A percentile compares a stretch with the other conserved stretches of the same genome.
Conservation (phyloP, 2,888 invertebrate genomes). For the Villa cingulata region DNA sequence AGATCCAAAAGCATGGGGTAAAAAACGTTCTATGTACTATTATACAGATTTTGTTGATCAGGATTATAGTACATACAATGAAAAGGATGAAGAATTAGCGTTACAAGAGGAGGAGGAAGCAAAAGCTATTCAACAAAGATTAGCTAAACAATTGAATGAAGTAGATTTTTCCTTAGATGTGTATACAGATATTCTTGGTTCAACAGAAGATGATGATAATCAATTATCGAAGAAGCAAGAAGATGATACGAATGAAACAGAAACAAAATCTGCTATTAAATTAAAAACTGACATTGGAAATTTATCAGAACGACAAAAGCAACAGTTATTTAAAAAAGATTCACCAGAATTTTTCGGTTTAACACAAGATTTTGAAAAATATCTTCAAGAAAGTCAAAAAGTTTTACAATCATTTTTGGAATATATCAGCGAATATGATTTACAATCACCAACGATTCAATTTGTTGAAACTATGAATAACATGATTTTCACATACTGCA, state of each 20-base stretch:
- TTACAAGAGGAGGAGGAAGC: conserved; percentile 76
- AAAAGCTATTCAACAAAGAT: conserved; percentile 59
- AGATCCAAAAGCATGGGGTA: conserved; percentile 79
- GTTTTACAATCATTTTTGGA: conserved; percentile 53
- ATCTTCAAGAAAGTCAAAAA: conserved; percentile 49
- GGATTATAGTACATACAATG: conserved; percentile 47
- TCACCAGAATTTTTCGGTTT: conserved; percentile 75
- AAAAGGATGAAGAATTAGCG: conserved; percentile 53
- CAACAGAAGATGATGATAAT: neutral
- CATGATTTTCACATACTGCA: conserved; percentile 64
- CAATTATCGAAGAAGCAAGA: conserved; percentile 18
- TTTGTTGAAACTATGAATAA: conserved; percentile 59
- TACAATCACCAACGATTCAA: conserved; percentile 52
- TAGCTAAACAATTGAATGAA: conserved; percentile 64
- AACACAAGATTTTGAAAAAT: conserved; percentile 63
- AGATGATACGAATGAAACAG: conserved; percentile 10
- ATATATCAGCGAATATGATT: conserved; percentile 44
- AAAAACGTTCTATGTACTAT: conserved; percentile 63
- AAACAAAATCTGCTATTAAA: conserved; percentile 34
- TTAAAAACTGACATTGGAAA: conserved; percentile 65
- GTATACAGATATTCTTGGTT: conserved; percentile 28
- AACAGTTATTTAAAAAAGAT: conserved; percentile 65
- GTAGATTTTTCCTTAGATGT: conserved; percentile 57
- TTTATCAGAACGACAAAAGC: conserved; percentile 60
- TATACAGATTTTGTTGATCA: conserved; percentile 80